A percentile compares a stretch with the other conserved stretches of the same genome.
Conservation (phyloP, 2,113 vertebrate species). For the Chelonoidis abingdonii region DNA sequence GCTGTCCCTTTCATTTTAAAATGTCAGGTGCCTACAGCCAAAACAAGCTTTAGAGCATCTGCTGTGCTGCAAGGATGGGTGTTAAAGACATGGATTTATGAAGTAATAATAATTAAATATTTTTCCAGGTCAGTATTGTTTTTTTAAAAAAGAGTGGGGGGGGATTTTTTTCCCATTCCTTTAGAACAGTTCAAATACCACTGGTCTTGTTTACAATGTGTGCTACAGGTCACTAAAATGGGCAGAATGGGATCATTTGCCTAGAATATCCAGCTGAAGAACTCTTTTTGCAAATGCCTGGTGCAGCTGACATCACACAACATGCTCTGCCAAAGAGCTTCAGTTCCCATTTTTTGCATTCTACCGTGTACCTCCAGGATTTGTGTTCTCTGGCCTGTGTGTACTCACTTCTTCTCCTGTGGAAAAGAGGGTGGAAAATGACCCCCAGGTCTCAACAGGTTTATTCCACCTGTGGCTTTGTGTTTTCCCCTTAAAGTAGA, state of each 20-base stretch:
- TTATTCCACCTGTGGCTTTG: not conserved
- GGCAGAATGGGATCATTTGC: not conserved
- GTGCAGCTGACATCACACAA: not conserved
- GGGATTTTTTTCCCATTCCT: not conserved
- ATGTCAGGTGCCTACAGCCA: not conserved
- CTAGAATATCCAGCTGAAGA: not conserved
- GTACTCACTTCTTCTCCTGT: not conserved
- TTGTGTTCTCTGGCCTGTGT: not conserved
- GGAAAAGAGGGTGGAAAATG: not conserved
- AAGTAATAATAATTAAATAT: not conserved
- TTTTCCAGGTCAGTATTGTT: not conserved
- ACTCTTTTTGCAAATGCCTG: not conserved
- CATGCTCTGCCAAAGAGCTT: not conserved
- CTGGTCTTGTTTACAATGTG: not conserved
- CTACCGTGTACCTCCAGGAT: not conserved
- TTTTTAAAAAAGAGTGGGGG: not conserved
- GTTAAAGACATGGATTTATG: not conserved
- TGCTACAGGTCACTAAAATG: not conserved
- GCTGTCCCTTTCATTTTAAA: not conserved
- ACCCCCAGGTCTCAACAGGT: not conserved
- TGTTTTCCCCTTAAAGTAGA: not conserved
- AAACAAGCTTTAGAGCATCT: not conserved
- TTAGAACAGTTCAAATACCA: not conserved
- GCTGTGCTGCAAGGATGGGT: not conserved
- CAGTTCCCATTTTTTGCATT: not conserved